These are phyloP conservation scores for Eurypyga helias DNA, from an alignment of 2,113 vertebrate species.

Conservation along the genomic window DNA sequence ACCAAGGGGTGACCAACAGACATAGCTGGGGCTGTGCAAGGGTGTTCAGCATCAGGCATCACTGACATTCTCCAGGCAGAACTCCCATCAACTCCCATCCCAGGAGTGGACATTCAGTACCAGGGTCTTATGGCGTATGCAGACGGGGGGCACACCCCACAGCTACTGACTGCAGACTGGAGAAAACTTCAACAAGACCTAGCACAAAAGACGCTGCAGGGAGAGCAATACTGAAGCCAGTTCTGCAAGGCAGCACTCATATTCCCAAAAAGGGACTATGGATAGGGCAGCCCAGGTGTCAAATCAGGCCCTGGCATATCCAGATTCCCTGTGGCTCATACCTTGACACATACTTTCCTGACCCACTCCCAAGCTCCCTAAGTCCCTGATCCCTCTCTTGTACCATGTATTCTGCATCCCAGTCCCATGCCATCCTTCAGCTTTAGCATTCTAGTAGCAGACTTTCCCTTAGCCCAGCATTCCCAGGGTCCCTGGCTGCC, in stretches of 20 bases:
- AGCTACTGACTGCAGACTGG: not conserved
- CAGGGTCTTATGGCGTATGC: not conserved
- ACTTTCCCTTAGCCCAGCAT: not conserved
- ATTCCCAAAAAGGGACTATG: not conserved
- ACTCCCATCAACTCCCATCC: not conserved
- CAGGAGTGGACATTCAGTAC: fast-evolving
- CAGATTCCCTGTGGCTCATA: not conserved
- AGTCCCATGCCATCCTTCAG: not conserved
- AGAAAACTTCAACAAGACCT: not conserved
- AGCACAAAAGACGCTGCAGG: not conserved
- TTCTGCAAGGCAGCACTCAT: not conserved
- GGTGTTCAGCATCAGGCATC: not conserved
- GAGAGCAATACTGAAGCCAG: not conserved
- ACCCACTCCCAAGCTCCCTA: fast-evolving
- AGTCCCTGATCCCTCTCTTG: not conserved
- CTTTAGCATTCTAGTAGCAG: not conserved
- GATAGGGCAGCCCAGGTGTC: not conserved
- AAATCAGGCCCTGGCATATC: not conserved
- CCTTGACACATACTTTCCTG: not conserved
- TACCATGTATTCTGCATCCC: not conserved
- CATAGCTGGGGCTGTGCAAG: not conserved
- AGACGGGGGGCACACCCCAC: not conserved
- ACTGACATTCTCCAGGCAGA: not conserved
- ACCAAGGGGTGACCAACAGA: not conserved
- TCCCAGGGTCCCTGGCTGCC: not conserved